Evolutionary conservation across 2,113 vertebrate species (phyloP).

Genomic region (Pholis gunnellus): DNA sequence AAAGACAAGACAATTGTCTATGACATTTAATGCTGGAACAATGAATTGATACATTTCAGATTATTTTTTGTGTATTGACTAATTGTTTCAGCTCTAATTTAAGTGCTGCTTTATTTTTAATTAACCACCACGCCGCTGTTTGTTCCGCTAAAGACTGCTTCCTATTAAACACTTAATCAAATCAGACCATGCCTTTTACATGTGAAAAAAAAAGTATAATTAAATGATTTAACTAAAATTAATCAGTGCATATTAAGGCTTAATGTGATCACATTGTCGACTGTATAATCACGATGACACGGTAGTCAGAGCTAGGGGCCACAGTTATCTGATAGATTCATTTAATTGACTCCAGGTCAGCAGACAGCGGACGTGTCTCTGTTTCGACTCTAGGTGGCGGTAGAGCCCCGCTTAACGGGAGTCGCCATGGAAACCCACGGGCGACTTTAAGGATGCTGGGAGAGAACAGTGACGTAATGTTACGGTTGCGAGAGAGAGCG

Average conservation of each 20-base stretch:
- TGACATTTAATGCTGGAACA: background rate
- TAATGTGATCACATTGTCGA: background rate
- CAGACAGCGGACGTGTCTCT: background rate
- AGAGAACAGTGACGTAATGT: conserved; percentile 79
- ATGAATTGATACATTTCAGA: background rate
- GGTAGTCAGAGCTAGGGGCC: no score
- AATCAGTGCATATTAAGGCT: background rate
- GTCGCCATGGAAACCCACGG: conserved; percentile 79
- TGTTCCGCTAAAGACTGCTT: background rate
- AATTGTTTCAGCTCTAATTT: background rate
- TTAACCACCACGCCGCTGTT: background rate
- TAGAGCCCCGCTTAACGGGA: background rate
- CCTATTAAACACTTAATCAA: conserved; percentile 4
- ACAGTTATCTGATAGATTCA: background rate
- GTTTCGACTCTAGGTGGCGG: conserved; percentile 65
- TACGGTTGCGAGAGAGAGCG: conserved; percentile 56
- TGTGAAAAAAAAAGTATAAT: background rate
- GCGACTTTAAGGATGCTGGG: conserved; percentile 70
- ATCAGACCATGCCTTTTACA: background rate
- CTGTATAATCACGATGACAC: background rate
- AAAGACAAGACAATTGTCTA: background rate
- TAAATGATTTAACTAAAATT: background rate
- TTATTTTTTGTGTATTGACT: background rate
- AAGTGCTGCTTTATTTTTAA: background rate
- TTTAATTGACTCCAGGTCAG: background rate